Conservation (phyloP, 2,797 vertebrate species). For the Peromyscus attwateri region DNA sequence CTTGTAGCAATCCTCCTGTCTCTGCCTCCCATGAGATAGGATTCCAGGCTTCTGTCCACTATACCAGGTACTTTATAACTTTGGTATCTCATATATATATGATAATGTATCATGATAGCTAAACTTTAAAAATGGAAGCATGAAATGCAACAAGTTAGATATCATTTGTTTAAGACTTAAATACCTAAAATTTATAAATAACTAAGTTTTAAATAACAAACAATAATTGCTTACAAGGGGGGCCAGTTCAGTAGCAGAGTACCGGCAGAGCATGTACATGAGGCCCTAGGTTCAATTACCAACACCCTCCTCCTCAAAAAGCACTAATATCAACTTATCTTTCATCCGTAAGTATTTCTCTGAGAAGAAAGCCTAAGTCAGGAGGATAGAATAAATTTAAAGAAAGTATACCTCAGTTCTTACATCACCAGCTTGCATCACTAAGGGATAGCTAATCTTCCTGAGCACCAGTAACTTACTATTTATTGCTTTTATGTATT, state of each 20-base stretch:
- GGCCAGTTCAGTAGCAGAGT: background rate
- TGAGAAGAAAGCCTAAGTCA: background rate
- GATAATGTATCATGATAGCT: background rate
- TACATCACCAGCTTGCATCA: background rate
- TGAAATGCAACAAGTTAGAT: constrained; percentile 44
- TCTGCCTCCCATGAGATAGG: background rate
- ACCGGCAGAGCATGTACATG: background rate
- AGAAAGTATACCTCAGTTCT: background rate
- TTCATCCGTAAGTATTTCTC: background rate
- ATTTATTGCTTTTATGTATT: constrained; percentile 25
- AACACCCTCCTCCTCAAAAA: background rate
- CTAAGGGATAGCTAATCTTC: background rate
- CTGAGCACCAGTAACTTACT: constrained; percentile 7
- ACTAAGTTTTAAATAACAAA: constrained; percentile 49
- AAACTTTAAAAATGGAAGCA: constrained; percentile 42
- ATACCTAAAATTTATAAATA: constrained; percentile 24
- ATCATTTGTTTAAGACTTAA: constrained; percentile 53
- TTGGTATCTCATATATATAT: background rate
- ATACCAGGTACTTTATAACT: background rate
- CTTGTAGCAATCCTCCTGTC: background rate
- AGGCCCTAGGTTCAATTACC: background rate
- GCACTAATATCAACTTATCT: background rate
- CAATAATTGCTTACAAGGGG: background rate
- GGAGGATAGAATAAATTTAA: constrained; percentile 17
- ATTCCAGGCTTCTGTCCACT: background rate